These are phyloP conservation scores for Pollimyrus isidori DNA, from an alignment of 2,113 vertebrate genomes.

Conservation along the genomic window DNA sequence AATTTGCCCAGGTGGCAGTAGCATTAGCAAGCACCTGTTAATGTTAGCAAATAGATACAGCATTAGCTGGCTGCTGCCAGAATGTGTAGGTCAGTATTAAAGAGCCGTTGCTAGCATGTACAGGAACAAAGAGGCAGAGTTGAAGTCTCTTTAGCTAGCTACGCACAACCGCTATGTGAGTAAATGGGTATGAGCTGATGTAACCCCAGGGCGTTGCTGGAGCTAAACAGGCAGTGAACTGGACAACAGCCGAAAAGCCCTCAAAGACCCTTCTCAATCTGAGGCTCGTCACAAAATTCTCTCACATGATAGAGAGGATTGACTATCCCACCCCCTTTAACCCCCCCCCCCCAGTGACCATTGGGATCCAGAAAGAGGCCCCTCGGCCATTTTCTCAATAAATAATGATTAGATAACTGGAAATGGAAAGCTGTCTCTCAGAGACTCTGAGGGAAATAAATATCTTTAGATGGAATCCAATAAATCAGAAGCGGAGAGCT, in stretches of 20 bases:
- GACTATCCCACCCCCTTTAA: background rate
- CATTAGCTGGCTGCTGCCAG: background rate
- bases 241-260: background rate
- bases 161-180: background rate
- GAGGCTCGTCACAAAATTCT: conserved; percentile 1
- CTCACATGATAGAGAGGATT: conserved; percentile 2
- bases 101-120: background rate
- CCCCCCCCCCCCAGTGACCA: background rate
- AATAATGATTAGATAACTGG: conserved; percentile 58
- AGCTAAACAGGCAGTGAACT: background rate
- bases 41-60: background rate
- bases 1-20: background rate
- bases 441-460: conserved; percentile 46
- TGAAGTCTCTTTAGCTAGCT: background rate
- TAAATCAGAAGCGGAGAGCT: conserved; percentile 39
- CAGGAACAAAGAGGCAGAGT: background rate
- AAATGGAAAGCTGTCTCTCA: conserved; percentile 41
- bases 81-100: background rate
- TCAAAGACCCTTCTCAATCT: conserved; percentile 1
- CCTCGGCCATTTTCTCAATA: conserved; percentile 45
- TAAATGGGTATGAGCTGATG: background rate
- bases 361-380: conserved; percentile 20
- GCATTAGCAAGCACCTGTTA: background rate
- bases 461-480: conserved; percentile 51
- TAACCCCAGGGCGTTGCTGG: background rate